These are phyloP conservation scores for Grallaria varia DNA, from an alignment of 2,113 vertebrate genomes.

Conservation along the genomic window DNA sequence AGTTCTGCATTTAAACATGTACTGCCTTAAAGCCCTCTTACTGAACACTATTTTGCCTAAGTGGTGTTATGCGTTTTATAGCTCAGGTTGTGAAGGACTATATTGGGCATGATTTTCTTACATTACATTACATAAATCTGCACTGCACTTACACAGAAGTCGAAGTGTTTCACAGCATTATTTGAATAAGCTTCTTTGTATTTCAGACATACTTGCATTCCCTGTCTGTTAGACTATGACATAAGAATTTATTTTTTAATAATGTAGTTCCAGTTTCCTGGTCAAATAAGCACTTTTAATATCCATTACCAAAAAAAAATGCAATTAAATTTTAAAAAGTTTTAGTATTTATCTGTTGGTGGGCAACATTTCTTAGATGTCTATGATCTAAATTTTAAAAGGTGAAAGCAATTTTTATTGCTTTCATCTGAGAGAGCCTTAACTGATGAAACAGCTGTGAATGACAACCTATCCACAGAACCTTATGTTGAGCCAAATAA, in stretches of 20 bases:
- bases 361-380: not conserved
- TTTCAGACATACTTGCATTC: not conserved
- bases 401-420: not conserved
- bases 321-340: not conserved
- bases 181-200: not conserved
- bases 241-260: not conserved
- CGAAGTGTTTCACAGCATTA: not conserved
- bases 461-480: slow-evolving; percentile 40
- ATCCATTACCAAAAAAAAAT: not conserved
- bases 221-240: not conserved
- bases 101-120: not conserved
- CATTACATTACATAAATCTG: not conserved
- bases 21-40: not conserved
- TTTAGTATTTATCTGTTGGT: not conserved
- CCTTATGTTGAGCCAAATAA: slow-evolving; percentile 17
- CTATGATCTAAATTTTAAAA: not conserved
- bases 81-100: not conserved
- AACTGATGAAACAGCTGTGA: slow-evolving; percentile 29
- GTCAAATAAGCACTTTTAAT: not conserved
- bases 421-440: not conserved
- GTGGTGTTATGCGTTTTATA: not conserved
- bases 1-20: not conserved
- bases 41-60: not conserved
- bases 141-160: not conserved
- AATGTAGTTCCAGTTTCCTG: not conserved